Evolutionary conservation across 2,888 invertebrate genomes (phyloP).

Genomic region (Amphipyra berbera): DNA sequence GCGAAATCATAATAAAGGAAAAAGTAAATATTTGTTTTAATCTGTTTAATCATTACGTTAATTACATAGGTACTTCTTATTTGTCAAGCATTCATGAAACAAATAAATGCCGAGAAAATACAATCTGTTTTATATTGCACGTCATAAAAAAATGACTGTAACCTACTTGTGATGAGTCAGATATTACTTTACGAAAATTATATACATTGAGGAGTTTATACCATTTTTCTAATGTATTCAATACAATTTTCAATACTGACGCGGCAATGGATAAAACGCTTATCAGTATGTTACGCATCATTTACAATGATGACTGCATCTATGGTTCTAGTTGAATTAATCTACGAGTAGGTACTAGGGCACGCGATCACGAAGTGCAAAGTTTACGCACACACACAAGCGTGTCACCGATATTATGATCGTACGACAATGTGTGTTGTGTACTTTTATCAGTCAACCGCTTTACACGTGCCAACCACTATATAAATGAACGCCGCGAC

Average conservation of each 20-base stretch:
- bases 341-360: slow-evolving; percentile 52
- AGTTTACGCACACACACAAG: slow-evolving; percentile 71
- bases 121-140: slow-evolving; percentile 22
- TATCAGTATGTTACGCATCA: slow-evolving; percentile 26
- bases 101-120: slow-evolving; percentile 36
- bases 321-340: slow-evolving; percentile 40
- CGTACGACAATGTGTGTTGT: slow-evolving; percentile 62
- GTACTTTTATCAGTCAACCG: slow-evolving; percentile 71
- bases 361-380: slow-evolving; percentile 79
- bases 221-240: not conserved
- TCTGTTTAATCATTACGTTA: slow-evolving; percentile 19
- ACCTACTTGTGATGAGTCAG: slow-evolving; percentile 39
- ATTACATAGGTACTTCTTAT: slow-evolving; percentile 24
- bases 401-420: slow-evolving; percentile 59
- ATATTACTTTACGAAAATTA: slow-evolving; percentile 2
- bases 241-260: not conserved
- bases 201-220: slow-evolving; percentile 25
- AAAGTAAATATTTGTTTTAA: slow-evolving; percentile 32
- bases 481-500: slow-evolving; percentile 63
- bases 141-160: slow-evolving; percentile 35
- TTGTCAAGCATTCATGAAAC: slow-evolving; percentile 19
- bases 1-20: slow-evolving; percentile 15
- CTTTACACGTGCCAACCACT: slow-evolving; percentile 69
- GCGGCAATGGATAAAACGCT: slow-evolving; percentile 30
- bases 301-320: slow-evolving; percentile 22